Conservation (phyloP, 2,113 vertebrate genomes). For the Echinops telfairi region DNA sequence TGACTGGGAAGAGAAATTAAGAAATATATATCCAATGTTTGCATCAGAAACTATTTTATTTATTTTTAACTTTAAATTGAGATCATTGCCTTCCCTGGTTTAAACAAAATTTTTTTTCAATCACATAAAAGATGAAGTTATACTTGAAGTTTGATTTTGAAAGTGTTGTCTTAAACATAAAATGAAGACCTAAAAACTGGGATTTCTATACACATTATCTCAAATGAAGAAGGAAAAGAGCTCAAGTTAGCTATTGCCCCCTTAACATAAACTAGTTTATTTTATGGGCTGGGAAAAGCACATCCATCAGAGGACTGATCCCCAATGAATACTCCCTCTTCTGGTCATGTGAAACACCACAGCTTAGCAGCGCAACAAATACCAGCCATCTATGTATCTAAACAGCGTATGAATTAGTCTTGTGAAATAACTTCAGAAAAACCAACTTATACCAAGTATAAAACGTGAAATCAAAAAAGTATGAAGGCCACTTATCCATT, state of each 20-base stretch:
- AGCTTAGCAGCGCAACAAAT: slow-evolving; percentile 41
- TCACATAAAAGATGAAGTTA: not conserved
- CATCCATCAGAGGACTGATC: not conserved
- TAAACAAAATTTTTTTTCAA: not conserved
- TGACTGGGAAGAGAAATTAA: not conserved
- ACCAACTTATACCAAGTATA: not conserved
- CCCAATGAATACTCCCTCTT: slow-evolving; percentile 80
- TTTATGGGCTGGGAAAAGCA: not conserved
- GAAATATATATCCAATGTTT: not conserved
- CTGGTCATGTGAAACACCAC: slow-evolving; percentile 79
- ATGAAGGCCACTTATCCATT: not conserved
- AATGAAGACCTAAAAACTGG: not conserved
- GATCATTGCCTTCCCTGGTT: not conserved
- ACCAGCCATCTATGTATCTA: not conserved
- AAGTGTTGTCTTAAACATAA: slow-evolving; percentile 14
- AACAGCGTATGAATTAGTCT: not conserved
- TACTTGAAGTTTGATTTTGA: slow-evolving; percentile 18
- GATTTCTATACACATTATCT: not conserved
- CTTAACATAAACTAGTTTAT: not conserved
- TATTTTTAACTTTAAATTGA: slow-evolving; percentile 8
- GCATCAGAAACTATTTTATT: not conserved
- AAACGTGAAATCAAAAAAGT: slow-evolving; percentile 37
- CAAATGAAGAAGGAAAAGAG: not conserved
- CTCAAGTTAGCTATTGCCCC: not conserved
- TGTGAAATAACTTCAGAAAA: not conserved